Evolutionary conservation across 92 coral and sea anemone genomes (phyloP), one percentile per base, ranked within the genome.

Genomic region (Phenganax subtilis): DNA sequence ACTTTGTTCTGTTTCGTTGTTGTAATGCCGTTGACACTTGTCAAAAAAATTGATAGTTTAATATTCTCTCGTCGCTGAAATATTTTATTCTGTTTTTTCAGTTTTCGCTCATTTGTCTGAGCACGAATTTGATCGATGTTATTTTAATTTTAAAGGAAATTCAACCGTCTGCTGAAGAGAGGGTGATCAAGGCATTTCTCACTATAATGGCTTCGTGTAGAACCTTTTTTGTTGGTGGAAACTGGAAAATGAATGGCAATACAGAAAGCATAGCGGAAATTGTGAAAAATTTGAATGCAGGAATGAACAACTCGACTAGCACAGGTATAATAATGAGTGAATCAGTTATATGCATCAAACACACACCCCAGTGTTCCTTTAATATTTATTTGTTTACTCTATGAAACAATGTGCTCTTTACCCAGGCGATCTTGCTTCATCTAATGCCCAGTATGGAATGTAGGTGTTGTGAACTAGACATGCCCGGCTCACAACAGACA

Each of bases 161-260:
- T 7, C 10, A 37, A n/a, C 47, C 8, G 55, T 51, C 37, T 44
- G 30, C 30, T 37, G 47, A 37, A 37, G 47, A 37, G 47, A 37
- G 47, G 47, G 47, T 1, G 47, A 37, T 37, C 47, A 37, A 37
- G 47, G 5, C 47, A 37, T 37, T 37, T 37, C 47, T 37, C 47
- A 37, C 47, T 37, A 55, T 12, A 7, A 76, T 76, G 83, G 83
- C 83, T 63, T 79, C 83, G 7, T 52, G 51, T 51, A 63, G 99
- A 57, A 96, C 83, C 57, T 96, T 96, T 78, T 96, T 96, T 77
- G 99, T 96, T 37, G 99, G 99, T 64, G 99, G 99, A 29, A 96
- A 96, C 92, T 96, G 99, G 99, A 96, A 96, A 83, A 96, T 96
- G 99, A 96, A 96, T 77, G 99, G 99, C 10, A 86, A 73, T 80